A percentile compares a stretch with the other conserved stretches of the same genome.
phyloP scores from a whole-genome alignment of 2,797 vertebrate genomes.

The Saxicola maurus region DNA sequence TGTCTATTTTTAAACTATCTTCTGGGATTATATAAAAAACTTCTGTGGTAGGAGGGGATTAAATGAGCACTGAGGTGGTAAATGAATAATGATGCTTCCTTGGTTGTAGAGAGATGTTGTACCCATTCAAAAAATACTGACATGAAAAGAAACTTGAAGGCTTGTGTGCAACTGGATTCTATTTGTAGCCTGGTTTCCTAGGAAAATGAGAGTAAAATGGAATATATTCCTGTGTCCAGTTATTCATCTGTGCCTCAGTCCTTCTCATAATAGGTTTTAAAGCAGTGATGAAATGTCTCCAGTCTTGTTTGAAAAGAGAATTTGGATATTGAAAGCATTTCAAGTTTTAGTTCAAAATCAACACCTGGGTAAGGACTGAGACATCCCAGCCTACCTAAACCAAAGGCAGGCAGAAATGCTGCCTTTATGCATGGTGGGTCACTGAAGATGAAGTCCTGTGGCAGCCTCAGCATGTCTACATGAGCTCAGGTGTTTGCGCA shows the following conservation, averaged over 20 bases:
- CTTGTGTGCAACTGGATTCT: neutral
- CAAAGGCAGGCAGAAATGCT: neutral
- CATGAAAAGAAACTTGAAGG: neutral
- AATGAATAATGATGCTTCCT: neutral
- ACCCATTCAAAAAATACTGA: neutral
- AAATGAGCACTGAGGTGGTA: neutral
- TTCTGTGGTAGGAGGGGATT: neutral
- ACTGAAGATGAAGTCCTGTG: rapidly evolving
- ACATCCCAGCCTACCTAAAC: neutral
- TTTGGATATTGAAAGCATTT: neutral
- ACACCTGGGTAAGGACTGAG: neutral
- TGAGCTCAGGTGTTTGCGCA: neutral
- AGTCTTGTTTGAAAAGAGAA: neutral
- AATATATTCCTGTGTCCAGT: neutral
- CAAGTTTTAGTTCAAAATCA: neutral
- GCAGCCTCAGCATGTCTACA: neutral
- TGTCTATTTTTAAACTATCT: neutral
- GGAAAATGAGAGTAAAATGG: neutral
- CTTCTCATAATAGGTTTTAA: neutral
- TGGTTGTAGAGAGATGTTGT: neutral
- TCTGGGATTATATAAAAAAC: neutral
- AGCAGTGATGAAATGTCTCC: neutral
- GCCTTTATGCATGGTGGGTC: rapidly evolving
- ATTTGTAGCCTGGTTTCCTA: neutral
- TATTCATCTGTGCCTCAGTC: neutral